Base-by-base conservation (phyloP, 2,888 invertebrate genomes). In the Scaptomyza tumidula region DNA sequence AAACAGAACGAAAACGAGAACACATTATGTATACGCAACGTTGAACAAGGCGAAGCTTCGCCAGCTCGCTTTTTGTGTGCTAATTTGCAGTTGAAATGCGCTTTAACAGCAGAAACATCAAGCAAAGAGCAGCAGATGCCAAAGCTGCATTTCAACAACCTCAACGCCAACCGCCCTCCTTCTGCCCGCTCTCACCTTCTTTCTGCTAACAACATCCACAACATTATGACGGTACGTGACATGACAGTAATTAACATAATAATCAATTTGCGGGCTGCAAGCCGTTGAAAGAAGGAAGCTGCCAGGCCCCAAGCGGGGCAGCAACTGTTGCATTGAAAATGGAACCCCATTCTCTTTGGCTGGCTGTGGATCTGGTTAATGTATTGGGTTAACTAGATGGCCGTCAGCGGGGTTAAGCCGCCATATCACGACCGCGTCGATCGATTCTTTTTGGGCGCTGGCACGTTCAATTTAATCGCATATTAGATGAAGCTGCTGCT, bases 181-280 rank as follows among this genome's bases (percentile, higher is more conserved):
- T 19, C 19, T 19, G 7, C 10, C 50, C 37, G 6, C 14, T 14
- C 37, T 7, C 39, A 3, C 39, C 9, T 0, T 14, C 39, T 2
- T 1, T 9, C 10, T 27, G 31, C 33, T 24, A 35, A 27, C 62
- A 59, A 37, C 41, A 37, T 33, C 33, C 41, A 43, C 70, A 66
- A 43, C 63, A 57, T 56, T 53, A 64, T 71, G 70, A 67, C 64
- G 74, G 31, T 68, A 78, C 83, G 80, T 73, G 85, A 83, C 80
- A 78, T 82, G 80, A 78, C 86, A 80, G 80, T 83, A 83, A 85
- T 83, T 83, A 83, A 80, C 86, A 80, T 83, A 82, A 83, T 83
- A 83, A 83, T 85, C 69, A 82, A 82, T 78, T 80, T 70, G 86
- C 60, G 73, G 86, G 80, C 10, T 61, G 46, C 33, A 35, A 60